Base-by-base conservation (phyloP, 2,113 vertebrate species). In the Marmota monax region DNA sequence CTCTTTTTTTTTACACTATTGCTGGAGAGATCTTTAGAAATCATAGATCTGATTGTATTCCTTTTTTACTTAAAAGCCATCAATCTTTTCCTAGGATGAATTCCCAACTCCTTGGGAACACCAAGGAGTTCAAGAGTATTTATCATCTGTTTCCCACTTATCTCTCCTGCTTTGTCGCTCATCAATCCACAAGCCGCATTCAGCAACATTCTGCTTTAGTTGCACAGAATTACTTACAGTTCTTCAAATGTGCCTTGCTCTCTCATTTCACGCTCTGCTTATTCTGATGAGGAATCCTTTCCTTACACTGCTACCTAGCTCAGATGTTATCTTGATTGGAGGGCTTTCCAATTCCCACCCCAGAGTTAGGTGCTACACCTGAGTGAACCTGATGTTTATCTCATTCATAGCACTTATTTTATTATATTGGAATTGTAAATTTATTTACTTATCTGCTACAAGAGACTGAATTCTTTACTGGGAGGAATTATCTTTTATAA, bases 41-140 rank as follows among this genome's bases (percentile, higher is more conserved):
- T 73, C 34, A 45, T 70, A 82, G 32, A 70, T 77, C 65, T 90
- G 37, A 83, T 53, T 74, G 61, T 32, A 84, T 58, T 51, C 72
- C 63, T 94, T 69, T 72, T 90, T 84, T 22, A 84, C 72, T 84
- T 88, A 45, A 80, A 90, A 84, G 22, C 70, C 39, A 90, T 90
- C 32, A 70, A 14, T 84, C 79, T 58, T 77, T 90, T 53, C 29
- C 32, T 77, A 90, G 79, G 70, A 90, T 90, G 70, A 48, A 65
- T 74, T 94, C n/a, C n/a, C 73, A 88, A 80, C 37, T 65, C 61
- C 70, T 94, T 48, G 39, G 3, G 56, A 58, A 58, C 20, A 58
- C 20, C 32, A 70, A 48, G 48, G 45, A 77, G 39, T 70, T 69
- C 51, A 61, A 78, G 51, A 45, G 17, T 78, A 78, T 77, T 90